Evolutionary conservation across 92 coral and sea anemone genomes (phyloP), one percentile per base, ranked within the genome.

Genomic region (Zoanthus sociatus): DNA sequence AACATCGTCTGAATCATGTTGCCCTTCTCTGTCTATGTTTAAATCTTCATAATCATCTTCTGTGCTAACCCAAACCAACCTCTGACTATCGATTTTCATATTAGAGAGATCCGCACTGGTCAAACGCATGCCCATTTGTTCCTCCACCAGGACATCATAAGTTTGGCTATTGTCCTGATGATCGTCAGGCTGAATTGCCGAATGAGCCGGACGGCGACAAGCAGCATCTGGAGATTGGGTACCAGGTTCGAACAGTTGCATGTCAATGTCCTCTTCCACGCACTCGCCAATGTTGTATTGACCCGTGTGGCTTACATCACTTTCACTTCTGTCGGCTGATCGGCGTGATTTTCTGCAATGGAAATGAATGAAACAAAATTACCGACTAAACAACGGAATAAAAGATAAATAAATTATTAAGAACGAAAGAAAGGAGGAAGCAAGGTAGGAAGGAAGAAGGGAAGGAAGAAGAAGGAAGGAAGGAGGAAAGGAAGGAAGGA

Each of bases 231-330:
- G 84, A 0, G 92, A 83, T 70, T 92, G 90, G 50, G 84, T 78
- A 53, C 89, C 92, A 61, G 87, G 87, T 32, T 83, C 94, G 74
- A 96, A 96, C 98, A 96, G 92, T 31, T 87, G 84, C 78, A 93
- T 82, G 73, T 96, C 98, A 55, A 96, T 92, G 61, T 88, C 94
- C 75, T 95, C 94, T 42, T 88, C 93, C 78, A 71, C 31, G 86
- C 76, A 91, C 3, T 71, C 83, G 13, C 88, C 94, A 26, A 93
- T 89, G 87, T 96, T 96, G 90, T 92, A 94, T 44, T 79, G 90
- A 11, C 98, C 96, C 16, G 90, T 83, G 50, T 82, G 37, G 84
- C 95, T 94, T 18, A 87, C 89, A 1, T 84, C 94, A 26, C 94
- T 92, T 37, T 90, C 93, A 66, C 71, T 76, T 7, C 83, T 53